phyloP scores from a whole-genome alignment of 2,113 vertebrate genomes.

The Zeus faber region DNA sequence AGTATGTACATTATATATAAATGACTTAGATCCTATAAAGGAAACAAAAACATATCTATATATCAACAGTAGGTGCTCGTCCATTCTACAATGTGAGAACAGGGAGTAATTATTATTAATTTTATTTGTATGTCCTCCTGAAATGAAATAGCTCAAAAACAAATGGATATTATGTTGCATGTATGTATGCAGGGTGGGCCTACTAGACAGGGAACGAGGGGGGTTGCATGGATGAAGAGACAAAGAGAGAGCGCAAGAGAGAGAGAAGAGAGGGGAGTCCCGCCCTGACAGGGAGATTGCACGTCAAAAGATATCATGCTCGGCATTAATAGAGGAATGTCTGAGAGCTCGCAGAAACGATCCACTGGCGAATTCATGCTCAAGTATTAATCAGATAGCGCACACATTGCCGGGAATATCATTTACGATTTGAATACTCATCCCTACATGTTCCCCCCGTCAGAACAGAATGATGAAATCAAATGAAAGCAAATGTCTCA shows the following conservation, averaged over 20 bases:
- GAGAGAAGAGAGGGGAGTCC: constrained; percentile 24
- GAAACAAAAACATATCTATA: no score
- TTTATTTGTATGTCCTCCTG: no score
- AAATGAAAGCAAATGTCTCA: constrained; percentile 44
- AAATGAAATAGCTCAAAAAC: no score
- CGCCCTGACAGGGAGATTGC: constrained; percentile 48
- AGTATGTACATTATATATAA: no score
- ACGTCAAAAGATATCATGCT: constrained; percentile 58
- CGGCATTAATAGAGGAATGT: constrained; percentile 53
- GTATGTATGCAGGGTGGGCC: background rate
- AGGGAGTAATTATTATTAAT: no score
- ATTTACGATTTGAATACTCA: constrained; percentile 32
- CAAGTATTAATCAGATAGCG: constrained; percentile 59
- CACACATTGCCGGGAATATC: constrained; percentile 20
- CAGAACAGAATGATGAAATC: constrained; percentile 53
- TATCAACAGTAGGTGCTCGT: no score
- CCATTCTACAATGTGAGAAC: no score
- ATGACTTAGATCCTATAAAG: no score
- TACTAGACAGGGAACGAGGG: background rate
- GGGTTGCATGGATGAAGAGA: background rate
- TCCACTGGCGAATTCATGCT: constrained; percentile 55
- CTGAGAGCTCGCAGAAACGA: constrained; percentile 54
- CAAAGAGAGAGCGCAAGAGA: background rate
- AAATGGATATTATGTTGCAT: no score
- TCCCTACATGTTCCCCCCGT: constrained; percentile 23